A percentile compares a stretch with the other conserved stretches of the same genome.
Evolutionary conservation across 2,797 vertebrate genomes (phyloP).

Genomic region (Chiroxiphia lanceolata): DNA sequence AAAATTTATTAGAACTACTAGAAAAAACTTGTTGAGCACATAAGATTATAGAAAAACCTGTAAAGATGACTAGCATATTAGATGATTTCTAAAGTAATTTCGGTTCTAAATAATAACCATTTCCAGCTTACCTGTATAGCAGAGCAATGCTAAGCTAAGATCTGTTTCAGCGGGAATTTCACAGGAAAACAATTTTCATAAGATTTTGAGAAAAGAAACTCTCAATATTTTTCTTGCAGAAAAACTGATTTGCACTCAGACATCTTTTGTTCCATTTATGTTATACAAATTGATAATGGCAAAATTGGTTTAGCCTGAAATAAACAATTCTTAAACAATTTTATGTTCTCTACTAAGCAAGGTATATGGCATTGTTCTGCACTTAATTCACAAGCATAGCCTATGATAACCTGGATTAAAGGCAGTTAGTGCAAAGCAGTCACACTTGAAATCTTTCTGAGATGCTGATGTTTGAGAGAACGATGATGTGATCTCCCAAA

Average conservation of each 20-base stretch:
- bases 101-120: background rate
- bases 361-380: background rate
- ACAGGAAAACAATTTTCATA: background rate
- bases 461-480: background rate
- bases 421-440: background rate
- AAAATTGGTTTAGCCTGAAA: background rate
- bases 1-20: background rate
- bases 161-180: background rate
- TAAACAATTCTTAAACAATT: background rate
- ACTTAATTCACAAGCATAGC: background rate
- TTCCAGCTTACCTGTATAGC: background rate
- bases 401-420: background rate
- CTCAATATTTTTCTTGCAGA: background rate
- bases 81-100: background rate
- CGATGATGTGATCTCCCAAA: background rate
- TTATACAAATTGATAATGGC: background rate
- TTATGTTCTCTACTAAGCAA: background rate
- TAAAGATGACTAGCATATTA: background rate
- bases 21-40: background rate
- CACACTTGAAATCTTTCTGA: background rate
- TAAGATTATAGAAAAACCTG: background rate
- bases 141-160: background rate
- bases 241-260: background rate
- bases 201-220: background rate
- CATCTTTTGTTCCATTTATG: background rate